Percentiles rank a stretch among this genome's conserved stretches.
These are phyloP conservation scores for Phenganax stokvisi DNA, from an alignment of 92 coral and sea anemone genomes.

Conservation along the genomic window DNA sequence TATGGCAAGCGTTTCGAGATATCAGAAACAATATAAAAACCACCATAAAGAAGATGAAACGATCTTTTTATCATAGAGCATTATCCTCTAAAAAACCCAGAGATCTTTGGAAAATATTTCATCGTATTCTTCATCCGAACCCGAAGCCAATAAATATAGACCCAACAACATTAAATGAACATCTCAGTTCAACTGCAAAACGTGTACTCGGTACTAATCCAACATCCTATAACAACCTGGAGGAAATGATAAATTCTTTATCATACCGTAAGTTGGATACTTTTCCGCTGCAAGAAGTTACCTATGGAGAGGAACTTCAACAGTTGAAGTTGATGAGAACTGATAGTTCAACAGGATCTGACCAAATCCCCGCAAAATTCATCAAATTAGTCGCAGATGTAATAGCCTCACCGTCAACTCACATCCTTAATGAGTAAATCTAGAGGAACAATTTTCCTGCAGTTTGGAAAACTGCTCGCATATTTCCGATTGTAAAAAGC, in stretches of 20 bases:
- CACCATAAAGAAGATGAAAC: neutral
- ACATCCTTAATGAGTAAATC: slow-evolving; percentile 41
- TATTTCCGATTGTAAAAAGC: slow-evolving; percentile 22
- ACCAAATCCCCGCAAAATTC: slow-evolving; percentile 26
- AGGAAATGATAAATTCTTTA: slow-evolving; percentile 15
- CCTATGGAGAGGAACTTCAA: slow-evolving; percentile 2
- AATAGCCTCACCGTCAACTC: slow-evolving; percentile 41
- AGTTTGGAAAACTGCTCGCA: slow-evolving; percentile 43
- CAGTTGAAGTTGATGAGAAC: slow-evolving; percentile 15
- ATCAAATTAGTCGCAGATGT: slow-evolving; percentile 23
- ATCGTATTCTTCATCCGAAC: slow-evolving; percentile 30
- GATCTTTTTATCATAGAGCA: too few relatives aligned
- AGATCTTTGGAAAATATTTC: slow-evolving; percentile 14
- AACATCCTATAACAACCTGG: slow-evolving; percentile 16
- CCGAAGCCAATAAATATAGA: slow-evolving; percentile 26
- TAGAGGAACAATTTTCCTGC: slow-evolving; percentile 30
- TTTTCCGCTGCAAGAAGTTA: neutral
- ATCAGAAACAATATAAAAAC: slow-evolving; percentile 22
- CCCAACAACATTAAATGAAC: slow-evolving; percentile 11
- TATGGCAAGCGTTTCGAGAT: slow-evolving; percentile 39
- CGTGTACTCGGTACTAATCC: neutral
- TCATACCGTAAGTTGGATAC: neutral
- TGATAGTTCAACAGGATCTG: slow-evolving; percentile 35
- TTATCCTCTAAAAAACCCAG: too few relatives aligned
- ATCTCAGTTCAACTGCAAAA: slow-evolving; percentile 22